Conservation (phyloP, 2,113 vertebrate species). For the Emydocephalus ijimae region DNA sequence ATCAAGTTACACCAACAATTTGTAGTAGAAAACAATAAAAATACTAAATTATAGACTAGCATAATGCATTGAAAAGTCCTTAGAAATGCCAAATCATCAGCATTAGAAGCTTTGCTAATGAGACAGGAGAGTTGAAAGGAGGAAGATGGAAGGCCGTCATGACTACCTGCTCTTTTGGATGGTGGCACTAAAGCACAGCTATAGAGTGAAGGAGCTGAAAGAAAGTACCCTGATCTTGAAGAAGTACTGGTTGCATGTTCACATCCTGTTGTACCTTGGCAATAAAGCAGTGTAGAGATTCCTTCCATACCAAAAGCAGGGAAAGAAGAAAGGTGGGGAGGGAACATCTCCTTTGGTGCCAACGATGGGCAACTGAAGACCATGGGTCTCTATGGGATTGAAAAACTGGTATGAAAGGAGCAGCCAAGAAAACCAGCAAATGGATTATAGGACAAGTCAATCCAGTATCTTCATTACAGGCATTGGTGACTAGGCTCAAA, state of each 20-base stretch:
- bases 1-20: neutral
- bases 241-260: neutral
- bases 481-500: neutral
- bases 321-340: neutral
- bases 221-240: neutral
- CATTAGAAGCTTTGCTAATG: neutral
- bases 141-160: neutral
- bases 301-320: neutral
- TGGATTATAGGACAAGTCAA: neutral
- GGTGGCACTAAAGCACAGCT: neutral
- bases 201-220: neutral
- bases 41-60: neutral
- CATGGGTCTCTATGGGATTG: neutral
- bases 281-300: neutral
- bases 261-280: neutral
- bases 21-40: neutral
- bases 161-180: neutral
- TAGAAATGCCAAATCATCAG: neutral
- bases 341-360: neutral
- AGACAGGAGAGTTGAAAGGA: neutral
- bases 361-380: neutral
- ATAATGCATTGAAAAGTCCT: neutral
- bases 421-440: neutral
- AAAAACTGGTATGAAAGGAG: neutral
- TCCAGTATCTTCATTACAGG: neutral